phyloP scores from a whole-genome alignment of 2,113 vertebrate genomes.

The Xiphorhynchus elegans region DNA sequence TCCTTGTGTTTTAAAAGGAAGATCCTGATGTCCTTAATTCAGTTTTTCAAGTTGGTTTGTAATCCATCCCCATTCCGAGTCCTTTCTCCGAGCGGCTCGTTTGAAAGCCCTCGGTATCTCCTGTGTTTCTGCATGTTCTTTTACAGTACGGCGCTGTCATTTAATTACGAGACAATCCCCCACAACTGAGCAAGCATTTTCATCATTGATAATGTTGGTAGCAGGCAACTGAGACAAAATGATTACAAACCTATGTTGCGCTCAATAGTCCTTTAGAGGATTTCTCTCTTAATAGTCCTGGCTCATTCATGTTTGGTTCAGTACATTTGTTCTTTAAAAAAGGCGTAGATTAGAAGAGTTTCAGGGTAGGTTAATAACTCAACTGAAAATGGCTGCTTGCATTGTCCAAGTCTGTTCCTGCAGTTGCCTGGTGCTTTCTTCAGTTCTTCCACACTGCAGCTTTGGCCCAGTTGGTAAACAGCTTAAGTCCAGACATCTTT shows the following conservation, averaged over 20 bases:
- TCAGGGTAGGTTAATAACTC: constrained; percentile 82
- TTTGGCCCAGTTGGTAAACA: constrained; percentile 84
- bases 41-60: constrained; percentile 51
- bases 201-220: constrained; percentile 72
- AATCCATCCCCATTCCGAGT: constrained; percentile 17
- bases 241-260: constrained; percentile 77
- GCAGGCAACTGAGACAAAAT: constrained; percentile 75
- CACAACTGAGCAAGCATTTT: constrained; percentile 70
- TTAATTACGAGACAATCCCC: constrained; percentile 71
- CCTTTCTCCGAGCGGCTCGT: constrained; percentile 11
- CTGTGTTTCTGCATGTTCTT: constrained; percentile 57
- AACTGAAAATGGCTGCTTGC: constrained; percentile 80
- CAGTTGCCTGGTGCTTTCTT: constrained; percentile 78
- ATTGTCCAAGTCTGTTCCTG: constrained; percentile 75
- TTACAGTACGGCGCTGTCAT: constrained; percentile 60
- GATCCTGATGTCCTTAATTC: constrained; percentile 6
- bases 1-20: not conserved
- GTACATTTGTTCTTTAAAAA: constrained; percentile 80
- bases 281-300: constrained; percentile 78
- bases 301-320: constrained; percentile 78
- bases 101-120: constrained; percentile 61
- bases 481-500: constrained; percentile 85
- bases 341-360: constrained; percentile 80
- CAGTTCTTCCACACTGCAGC: constrained; percentile 77
- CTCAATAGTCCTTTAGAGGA: constrained; percentile 78